These are phyloP conservation scores for Gyrodactylus salaris DNA, from an alignment of 1,140 invertebrate genomes.

Conservation along the genomic window DNA sequence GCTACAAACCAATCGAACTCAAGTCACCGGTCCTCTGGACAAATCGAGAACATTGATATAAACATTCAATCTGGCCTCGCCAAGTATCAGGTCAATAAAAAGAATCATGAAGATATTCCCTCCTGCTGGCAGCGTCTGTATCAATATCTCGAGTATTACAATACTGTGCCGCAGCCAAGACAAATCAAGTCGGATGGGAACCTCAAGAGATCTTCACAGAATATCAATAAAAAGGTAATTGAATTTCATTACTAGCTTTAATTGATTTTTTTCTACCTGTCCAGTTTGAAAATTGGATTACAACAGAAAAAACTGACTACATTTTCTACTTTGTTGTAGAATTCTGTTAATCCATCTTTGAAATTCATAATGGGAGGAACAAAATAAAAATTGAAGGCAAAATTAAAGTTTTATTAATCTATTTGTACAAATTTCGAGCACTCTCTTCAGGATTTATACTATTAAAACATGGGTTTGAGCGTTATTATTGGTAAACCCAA, in stretches of 20 bases:
- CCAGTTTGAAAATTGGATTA: neutral
- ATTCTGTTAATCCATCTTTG: too few species aligned
- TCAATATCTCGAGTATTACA: neutral
- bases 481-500: too few species aligned
- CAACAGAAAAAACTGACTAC: neutral
- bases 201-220: neutral
- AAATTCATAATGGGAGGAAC: too few species aligned
- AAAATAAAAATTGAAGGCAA: too few species aligned
- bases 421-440: too few species aligned
- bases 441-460: too few species aligned
- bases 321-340: too few species aligned
- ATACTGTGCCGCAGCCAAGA: neutral
- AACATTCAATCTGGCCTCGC: neutral
- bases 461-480: too few species aligned
- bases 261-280: neutral
- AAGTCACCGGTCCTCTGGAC: neutral
- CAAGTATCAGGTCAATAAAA: neutral
- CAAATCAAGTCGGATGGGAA: neutral
- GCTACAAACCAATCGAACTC: too few species aligned
- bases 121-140: neutral
- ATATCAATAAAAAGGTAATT: too few species aligned
- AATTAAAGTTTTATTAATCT: too few species aligned
- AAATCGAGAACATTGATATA: neutral
- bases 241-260: neutral
- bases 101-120: conserved; percentile 1